Conservation (phyloP, 2,797 vertebrate genomes). For the Okamejei kenojei region DNA sequence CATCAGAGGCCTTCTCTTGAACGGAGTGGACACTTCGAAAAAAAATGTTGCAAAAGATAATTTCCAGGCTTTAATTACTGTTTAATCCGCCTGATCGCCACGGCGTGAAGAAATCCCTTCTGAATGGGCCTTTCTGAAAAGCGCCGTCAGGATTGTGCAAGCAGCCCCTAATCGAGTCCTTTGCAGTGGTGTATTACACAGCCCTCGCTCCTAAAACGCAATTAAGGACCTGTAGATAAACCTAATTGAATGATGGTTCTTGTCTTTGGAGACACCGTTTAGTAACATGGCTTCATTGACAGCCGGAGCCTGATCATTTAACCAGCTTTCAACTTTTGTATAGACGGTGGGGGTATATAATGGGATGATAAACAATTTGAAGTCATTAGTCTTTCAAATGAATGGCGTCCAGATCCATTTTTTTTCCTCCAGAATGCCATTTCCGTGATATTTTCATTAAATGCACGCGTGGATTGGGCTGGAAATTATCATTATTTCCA, state of each 20-base stretch:
- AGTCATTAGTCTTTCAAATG: slow-evolving; percentile 37
- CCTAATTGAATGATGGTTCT: slow-evolving; percentile 58
- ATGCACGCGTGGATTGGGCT: neutral
- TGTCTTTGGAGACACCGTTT: slow-evolving; percentile 43
- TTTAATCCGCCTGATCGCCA: slow-evolving; percentile 80
- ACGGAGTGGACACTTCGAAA: slow-evolving; percentile 62
- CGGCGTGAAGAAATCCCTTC: slow-evolving; percentile 78
- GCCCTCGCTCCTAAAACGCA: slow-evolving; percentile 55
- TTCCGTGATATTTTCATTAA: slow-evolving; percentile 41
- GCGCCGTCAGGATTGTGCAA: slow-evolving; percentile 51
- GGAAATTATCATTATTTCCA: neutral
- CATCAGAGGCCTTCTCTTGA: slow-evolving; percentile 60
- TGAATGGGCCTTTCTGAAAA: slow-evolving; percentile 66
- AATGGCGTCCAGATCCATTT: neutral
- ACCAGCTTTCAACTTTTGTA: slow-evolving; percentile 41
- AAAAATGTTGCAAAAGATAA: slow-evolving; percentile 57
- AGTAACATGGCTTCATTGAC: slow-evolving; percentile 47
- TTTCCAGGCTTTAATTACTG: slow-evolving; percentile 78
- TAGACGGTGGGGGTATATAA: slow-evolving; percentile 39
- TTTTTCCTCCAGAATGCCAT: neutral
- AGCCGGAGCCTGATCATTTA: slow-evolving; percentile 41
- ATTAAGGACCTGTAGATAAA: slow-evolving; percentile 59
- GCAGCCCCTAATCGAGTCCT: slow-evolving; percentile 56
- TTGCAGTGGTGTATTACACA: slow-evolving; percentile 49
- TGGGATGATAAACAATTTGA: slow-evolving; percentile 43